Evolutionary conservation across 1,140 invertebrate genomes (phyloP), one percentile per base, ranked within the genome.

Genomic region (Drosophila oshimai): DNA sequence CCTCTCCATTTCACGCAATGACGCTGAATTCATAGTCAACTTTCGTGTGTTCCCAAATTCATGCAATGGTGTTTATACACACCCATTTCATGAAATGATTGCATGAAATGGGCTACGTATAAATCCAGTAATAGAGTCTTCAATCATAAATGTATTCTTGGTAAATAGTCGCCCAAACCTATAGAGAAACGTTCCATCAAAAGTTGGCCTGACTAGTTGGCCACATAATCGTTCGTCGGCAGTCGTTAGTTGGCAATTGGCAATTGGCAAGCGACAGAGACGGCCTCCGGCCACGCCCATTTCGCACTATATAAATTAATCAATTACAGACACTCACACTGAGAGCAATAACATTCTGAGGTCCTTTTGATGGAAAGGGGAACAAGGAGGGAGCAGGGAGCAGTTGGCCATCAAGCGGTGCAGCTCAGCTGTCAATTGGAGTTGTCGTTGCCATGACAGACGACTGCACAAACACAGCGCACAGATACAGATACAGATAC

Each of bases 301-400:
- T 72, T 72, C 55, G 58, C 54, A 58, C 29, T 62, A 84, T 86
- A 83, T 74, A 86, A 83, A 83, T 83, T 83, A 83, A 83, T 83
- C 79, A 83, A 83, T 83, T 83, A 77, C 79, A 83, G 74, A 55
- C 51, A 24, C 17, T 49, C 20, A 50, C 24, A 57, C 22, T 49
- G 10, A 42, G 18, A 42, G 68, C 60, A 65, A 68, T 45, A 67
- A 68, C 64, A 68, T 76, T 62, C n/a, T 46, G 45, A 71, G 68
- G 78, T 75, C 45, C 46, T 34, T 46, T n/a, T n/a, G n/a, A n/a
- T n/a, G 13, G 33, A 62, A 55, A 62, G 34, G 62, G 57, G 61
- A 37, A 37, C 36, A 41, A 45, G 18, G 29, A 24, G 20, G 7
- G 26, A 17, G 29, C n/a, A 13, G 13, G 13, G 37, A 20, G 9